phyloP scores from a whole-genome alignment of 2,113 vertebrate species.

The Prionailurus viverrinus region DNA sequence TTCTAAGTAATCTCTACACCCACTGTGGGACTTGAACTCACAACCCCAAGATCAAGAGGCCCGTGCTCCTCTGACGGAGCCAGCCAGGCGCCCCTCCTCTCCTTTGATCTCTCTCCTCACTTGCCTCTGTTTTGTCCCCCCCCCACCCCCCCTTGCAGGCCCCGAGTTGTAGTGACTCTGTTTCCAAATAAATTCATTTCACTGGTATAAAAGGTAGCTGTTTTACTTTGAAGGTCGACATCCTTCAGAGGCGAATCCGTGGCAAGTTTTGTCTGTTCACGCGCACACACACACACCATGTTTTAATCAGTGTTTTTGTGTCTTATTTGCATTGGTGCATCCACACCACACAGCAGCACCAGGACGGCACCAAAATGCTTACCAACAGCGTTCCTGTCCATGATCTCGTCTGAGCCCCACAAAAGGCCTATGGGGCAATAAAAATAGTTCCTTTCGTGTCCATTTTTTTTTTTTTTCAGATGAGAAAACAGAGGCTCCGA shows the following conservation, averaged over 20 bases:
- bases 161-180: neutral
- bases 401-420: neutral
- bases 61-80: neutral
- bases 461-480: slow-evolving; percentile 53
- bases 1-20: neutral
- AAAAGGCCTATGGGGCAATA: neutral
- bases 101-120: neutral
- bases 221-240: neutral
- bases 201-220: neutral
- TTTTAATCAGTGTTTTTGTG: neutral
- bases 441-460: neutral
- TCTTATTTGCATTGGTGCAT: neutral
- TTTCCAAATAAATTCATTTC: neutral
- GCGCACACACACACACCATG: neutral
- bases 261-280: neutral
- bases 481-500: neutral
- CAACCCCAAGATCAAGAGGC: neutral
- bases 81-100: neutral
- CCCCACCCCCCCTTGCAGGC: neutral
- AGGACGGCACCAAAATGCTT: neutral
- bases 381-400: neutral
- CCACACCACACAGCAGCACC: neutral
- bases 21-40: neutral
- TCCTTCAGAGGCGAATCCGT: neutral
- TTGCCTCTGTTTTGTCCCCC: neutral